phyloP scores from a whole-genome alignment of 1,140 invertebrate genomes.

The Trichogramma pretiosum region DNA sequence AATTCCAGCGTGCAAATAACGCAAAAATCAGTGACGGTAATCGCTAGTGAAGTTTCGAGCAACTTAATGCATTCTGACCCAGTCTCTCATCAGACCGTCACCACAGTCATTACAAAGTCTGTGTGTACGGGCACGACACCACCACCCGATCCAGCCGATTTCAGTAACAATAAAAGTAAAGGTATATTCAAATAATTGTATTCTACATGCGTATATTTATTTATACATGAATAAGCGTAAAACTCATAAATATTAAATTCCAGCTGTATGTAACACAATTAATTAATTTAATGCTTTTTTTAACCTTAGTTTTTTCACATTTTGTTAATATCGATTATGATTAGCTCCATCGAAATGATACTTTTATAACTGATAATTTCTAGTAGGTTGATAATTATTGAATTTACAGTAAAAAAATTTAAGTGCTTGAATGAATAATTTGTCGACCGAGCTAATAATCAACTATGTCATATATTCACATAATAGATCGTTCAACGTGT shows the following conservation, averaged over 20 bases:
- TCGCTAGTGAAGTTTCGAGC: constrained; percentile 27
- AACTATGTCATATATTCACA: no score
- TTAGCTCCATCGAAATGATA: no score
- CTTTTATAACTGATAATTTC: no score
- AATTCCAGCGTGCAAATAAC: constrained; percentile 10
- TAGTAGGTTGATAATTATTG: no score
- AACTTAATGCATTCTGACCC: constrained; percentile 41
- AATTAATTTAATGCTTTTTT: constrained; percentile 44
- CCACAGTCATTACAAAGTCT: constrained; percentile 46
- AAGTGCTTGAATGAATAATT: no score
- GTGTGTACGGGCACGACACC: constrained; percentile 45
- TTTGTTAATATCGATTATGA: no score
- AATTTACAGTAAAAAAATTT: no score
- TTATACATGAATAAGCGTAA: not conserved
- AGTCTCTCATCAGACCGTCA: constrained; percentile 43
- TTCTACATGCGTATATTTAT: constrained; percentile 18
- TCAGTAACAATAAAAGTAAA: constrained; percentile 46
- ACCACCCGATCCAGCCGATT: constrained; percentile 45
- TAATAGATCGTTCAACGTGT: no score
- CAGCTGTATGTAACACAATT: constrained; percentile 48
- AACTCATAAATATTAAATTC: constrained; percentile 37
- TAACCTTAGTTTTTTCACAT: constrained; percentile 43
- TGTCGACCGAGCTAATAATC: no score
- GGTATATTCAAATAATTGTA: constrained; percentile 47
- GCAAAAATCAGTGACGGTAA: constrained; percentile 28